These are phyloP conservation scores for Hapalemur alaotrensis DNA, from an alignment of 2,797 vertebrate genomes.

Conservation along the genomic window DNA sequence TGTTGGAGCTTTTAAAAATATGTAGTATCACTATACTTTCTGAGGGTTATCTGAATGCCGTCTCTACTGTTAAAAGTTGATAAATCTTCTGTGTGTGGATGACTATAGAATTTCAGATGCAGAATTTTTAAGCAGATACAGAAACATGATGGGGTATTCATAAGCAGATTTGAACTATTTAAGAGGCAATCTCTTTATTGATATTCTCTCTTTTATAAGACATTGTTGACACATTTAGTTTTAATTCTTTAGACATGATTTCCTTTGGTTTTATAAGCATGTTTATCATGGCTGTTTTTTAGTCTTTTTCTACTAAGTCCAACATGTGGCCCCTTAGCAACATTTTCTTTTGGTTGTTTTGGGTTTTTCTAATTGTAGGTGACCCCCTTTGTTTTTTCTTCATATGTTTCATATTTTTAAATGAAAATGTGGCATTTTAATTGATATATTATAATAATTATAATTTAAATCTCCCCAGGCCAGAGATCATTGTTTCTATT, in stretches of 20 bases:
- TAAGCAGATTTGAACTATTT: not conserved
- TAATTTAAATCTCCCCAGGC: not conserved
- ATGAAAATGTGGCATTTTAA: not conserved
- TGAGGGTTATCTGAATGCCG: not conserved
- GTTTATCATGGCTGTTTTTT: not conserved
- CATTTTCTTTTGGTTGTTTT: not conserved
- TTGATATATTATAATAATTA: not conserved
- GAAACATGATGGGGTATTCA: not conserved
- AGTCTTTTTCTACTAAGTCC: not conserved
- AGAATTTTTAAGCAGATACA: not conserved
- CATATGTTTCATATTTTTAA: not conserved
- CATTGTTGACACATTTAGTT: not conserved
- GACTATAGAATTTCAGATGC: not conserved
- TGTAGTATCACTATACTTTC: not conserved
- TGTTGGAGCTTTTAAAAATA: conserved; percentile 9
- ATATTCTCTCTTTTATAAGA: not conserved
- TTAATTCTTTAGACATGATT: not conserved
- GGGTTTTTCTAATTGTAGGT: not conserved
- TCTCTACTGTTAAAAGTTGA: not conserved
- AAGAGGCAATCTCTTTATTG: not conserved
- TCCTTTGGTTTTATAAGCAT: not conserved
- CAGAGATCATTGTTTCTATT: no score
- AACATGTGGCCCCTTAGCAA: not conserved
- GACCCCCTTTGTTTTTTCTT: not conserved
- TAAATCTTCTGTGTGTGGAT: not conserved